Evolutionary conservation across 2,797 vertebrate species (phyloP).

Genomic region (Kryptopterus vitreolus): DNA sequence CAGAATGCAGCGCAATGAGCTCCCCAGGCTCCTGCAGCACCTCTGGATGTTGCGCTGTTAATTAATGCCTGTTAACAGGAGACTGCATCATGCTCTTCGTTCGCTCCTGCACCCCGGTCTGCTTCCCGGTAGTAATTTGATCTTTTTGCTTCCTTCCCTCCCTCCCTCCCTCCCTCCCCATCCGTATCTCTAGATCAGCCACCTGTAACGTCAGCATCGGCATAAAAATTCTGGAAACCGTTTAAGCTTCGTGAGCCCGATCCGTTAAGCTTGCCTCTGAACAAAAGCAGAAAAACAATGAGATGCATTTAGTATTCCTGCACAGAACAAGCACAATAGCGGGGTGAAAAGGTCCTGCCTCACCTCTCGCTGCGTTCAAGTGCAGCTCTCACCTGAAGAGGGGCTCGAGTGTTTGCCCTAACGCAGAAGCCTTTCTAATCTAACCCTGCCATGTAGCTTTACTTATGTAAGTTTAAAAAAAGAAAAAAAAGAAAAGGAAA

Average conservation of each 20-base stretch:
- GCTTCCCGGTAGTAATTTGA: slow-evolving; percentile 15
- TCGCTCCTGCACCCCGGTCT: slow-evolving; percentile 15
- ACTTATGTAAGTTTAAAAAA: slow-evolving; percentile 18
- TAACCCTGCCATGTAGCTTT: slow-evolving; percentile 35
- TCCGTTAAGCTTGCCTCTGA: slow-evolving; percentile 30
- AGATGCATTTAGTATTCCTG: slow-evolving; percentile 56
- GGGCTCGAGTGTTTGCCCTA: slow-evolving; percentile 53
- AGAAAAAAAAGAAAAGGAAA: slow-evolving; percentile 31
- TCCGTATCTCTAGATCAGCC: slow-evolving; percentile 35
- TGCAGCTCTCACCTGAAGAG: slow-evolving; percentile 52
- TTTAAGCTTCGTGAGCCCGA: slow-evolving; percentile 24
- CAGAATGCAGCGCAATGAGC: slow-evolving; percentile 27
- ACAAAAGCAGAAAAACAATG: slow-evolving; percentile 53
- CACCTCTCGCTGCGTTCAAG: slow-evolving; percentile 38
- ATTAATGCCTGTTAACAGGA: slow-evolving; percentile 53
- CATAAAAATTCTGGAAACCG: not conserved
- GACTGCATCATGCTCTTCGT: slow-evolving; percentile 39
- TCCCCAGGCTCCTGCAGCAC: slow-evolving; percentile 45
- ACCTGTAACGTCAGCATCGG: slow-evolving; percentile 46
- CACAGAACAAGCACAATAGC: slow-evolving; percentile 51
- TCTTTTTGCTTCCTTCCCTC: not conserved
- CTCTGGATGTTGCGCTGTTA: slow-evolving; percentile 49
- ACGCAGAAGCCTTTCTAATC: slow-evolving; percentile 46
- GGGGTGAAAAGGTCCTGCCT: slow-evolving; percentile 35
- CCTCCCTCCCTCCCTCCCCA: not conserved